Evolutionary conservation across 1,140 invertebrate genomes (phyloP), one percentile per base, ranked within the genome.

Genomic region (Centruroides vittatus): DNA sequence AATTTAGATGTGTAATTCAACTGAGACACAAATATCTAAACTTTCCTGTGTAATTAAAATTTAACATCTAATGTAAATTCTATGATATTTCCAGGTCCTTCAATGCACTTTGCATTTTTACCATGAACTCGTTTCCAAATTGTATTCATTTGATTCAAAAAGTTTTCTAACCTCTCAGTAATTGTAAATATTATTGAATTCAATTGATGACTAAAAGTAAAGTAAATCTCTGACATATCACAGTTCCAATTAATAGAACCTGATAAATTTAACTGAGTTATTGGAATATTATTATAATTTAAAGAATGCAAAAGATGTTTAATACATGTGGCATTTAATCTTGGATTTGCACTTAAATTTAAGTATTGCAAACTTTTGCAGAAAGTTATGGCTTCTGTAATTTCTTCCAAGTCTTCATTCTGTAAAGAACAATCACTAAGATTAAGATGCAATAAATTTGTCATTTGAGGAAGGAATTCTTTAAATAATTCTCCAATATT

Each of bases 351-450:
- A 13, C 59, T 59, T 9, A 65, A 47, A 58, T 65, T 35, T 12
- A 59, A 41, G 4, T 5, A n/a, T 41, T 56, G 57, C 10, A 65
- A 36, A 3, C 57, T 10, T 7, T 52, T 47, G 13, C 49, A 60
- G 48, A 23, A 34, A n/a, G 3, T 0, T n/a, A 59, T 35, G 6
- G 35, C 10, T 51, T 10, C 3, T 23, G 36, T 0, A 8, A 62
- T 53, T 6, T 36, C 8, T 47, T 7, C 4, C 34, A 65, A 23
- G 46, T 65, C 64, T 10, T 47, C 34, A 57, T 62, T 35, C 35
- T 35, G 60, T n/a, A 65, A 55, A 60, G 51, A 7, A 36, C 64
- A 65, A 6, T 49, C 60, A 50, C 47, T 23, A 41, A 65, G 50
- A 47, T 11, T 6, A 4, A 65, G 11, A 55, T 60, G 56, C 55